Base-by-base conservation (phyloP, 2,888 invertebrate genomes). In the Pterostichus madidus region DNA sequence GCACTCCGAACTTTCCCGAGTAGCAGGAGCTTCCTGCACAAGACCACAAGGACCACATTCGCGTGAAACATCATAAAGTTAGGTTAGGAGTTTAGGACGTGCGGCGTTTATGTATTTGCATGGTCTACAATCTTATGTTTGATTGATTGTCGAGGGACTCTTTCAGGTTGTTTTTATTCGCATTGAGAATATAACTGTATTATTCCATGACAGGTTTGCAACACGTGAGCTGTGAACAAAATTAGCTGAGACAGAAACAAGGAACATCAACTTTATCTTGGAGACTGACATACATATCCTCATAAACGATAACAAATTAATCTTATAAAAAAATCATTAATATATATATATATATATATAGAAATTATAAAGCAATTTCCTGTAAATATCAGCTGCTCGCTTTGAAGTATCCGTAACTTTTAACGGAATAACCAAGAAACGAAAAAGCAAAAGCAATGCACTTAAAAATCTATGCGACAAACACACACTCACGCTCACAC, bases 31-130 rank as follows among this genome's bases (percentile, higher is more conserved):
- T n/a, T 13, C 10, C 11, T 11, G 59, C n/a, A 59, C 11, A 10
- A 1, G 35, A 32, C 11, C 31, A 64, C 32, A 64, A 64, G 64
- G 31, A 32, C n/a, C 13, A 32, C 32, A 64, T 53, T 76, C 76
- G 76, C 53, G 76, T 32, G 53, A 76, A 76, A 39, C 6, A 32
- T 64, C 5, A 32, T 31, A 61, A 61, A 61, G 32, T 35, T 32
- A 61, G 32, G 32, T 61, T 10, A 13, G 5, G n/a, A 35, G 3
- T 35, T 31, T 61, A 53, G 15, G n/a, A 10, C 61, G 59, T 61
- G 76, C 52, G n/a, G 17, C 61, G 59, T 61, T 78, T 78, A 78
- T 78, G 78, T 78, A 46, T 79, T 79, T 79, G 35, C 80, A 80
- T 80, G 71, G 49, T 35, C 31, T 32, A 68, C 49, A 80, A 64